phyloP scores from a whole-genome alignment of 2,888 invertebrate species.

The Drosophila antonietae region DNA sequence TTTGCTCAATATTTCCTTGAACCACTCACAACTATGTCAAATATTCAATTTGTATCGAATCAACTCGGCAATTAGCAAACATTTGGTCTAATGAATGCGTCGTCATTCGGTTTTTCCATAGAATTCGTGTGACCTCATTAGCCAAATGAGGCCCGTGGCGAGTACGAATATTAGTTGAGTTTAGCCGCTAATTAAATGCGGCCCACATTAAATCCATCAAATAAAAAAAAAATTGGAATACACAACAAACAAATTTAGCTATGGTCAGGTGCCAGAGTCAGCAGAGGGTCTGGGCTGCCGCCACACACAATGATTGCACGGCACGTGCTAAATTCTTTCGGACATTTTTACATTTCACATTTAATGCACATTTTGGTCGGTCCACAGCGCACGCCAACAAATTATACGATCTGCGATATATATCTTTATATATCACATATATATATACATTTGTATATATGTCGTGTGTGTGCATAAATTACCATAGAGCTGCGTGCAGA shows the following conservation, averaged over 20 bases:
- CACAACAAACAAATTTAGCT: conserved; percentile 11
- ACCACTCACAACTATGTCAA: background rate
- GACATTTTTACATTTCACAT: conserved; percentile 56
- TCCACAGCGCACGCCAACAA: conserved; percentile 60
- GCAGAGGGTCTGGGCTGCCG: background rate
- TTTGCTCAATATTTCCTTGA: background rate
- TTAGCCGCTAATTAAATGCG: conserved; percentile 49
- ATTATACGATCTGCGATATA: conserved; percentile 65
- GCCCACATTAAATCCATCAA: conserved; percentile 16
- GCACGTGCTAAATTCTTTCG: conserved; percentile 69
- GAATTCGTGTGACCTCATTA: conserved; percentile 42
- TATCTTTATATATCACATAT: conserved; percentile 27
- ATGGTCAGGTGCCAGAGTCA: background rate
- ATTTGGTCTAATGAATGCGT: conserved; percentile 23
- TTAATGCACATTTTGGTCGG: conserved; percentile 72
- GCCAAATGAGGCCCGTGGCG: conserved; percentile 26
- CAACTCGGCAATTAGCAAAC: conserved; percentile 7
- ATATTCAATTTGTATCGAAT: conserved; percentile 1
- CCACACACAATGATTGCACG: conserved; percentile 61
- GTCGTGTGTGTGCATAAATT: conserved; percentile 21
- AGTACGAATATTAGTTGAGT: conserved; percentile 39
- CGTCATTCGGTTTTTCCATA: background rate
- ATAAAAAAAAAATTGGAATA: conserved; percentile 9
- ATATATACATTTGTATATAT: background rate
- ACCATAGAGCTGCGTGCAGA: conserved; percentile 37